Conservation (phyloP, 2,113 vertebrate genomes). For the Centropristis striata region DNA sequence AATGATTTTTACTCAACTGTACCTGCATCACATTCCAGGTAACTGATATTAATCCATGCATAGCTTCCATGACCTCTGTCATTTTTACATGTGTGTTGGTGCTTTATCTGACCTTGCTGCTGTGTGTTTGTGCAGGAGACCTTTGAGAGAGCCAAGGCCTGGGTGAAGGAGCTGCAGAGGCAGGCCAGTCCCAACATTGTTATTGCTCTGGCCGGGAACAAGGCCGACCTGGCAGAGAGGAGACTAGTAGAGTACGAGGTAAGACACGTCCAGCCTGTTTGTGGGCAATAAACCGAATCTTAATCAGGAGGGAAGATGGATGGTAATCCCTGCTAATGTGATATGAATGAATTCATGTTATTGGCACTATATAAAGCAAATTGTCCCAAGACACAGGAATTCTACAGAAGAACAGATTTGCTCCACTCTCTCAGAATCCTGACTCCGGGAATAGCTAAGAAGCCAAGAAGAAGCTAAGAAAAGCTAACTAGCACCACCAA, state of each 20-base stretch:
- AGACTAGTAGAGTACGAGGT: conserved; percentile 90
- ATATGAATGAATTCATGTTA: too few relatives aligned
- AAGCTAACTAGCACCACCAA: too few relatives aligned
- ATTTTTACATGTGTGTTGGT: neutral
- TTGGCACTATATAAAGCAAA: too few relatives aligned
- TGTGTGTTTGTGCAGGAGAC: conserved; percentile 82
- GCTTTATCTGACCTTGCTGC: neutral
- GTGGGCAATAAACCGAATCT: too few relatives aligned
- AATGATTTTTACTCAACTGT: neutral
- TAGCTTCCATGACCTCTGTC: neutral
- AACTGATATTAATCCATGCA: neutral
- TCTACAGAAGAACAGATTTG: too few relatives aligned
- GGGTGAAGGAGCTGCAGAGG: conserved; percentile 90
- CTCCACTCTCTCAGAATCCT: too few relatives aligned
- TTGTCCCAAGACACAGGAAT: too few relatives aligned
- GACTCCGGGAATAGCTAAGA: too few relatives aligned
- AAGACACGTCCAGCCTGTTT: neutral
- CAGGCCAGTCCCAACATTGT: conserved; percentile 91
- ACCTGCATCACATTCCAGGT: neutral
- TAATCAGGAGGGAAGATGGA: neutral
- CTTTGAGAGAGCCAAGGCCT: conserved; percentile 89
- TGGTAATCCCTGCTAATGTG: too few relatives aligned
- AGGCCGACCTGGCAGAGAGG: conserved; percentile 88
- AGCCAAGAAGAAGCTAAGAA: too few relatives aligned
- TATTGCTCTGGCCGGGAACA: conserved; percentile 89